Evolutionary conservation across 2,888 invertebrate genomes (phyloP), one percentile per base, ranked within the genome.

Genomic region (Pammene aurita): DNA sequence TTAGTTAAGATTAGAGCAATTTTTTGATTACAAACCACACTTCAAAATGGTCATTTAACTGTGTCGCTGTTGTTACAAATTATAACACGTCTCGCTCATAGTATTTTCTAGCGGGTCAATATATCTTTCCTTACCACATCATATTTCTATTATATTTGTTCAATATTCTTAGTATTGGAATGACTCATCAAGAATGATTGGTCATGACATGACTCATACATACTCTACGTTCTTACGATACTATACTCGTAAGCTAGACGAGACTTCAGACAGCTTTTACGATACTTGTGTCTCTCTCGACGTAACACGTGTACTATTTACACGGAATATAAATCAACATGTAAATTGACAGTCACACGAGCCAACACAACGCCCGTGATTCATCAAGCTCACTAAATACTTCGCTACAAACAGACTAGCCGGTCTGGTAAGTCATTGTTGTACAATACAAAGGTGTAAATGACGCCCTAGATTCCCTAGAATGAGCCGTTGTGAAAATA

Each of bases 291-390:
- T 16, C 41, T n/a, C 7, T 16, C 41, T n/a, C 7, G 7, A 18
- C 42, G n/a, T 34, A 44, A 18, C 44, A 44, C 58, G 9, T 44
- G 26, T 44, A 42, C 26, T 26, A n/a, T 44, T 5, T 18, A 42
- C 44, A 34, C 58, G 18, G 50, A 41, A 41, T 38, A 61, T 61
- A 61, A 60, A 46, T 60, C 46, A 35, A 35, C 14, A 56, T 56
- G 10, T 48, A 61, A 61, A 50, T 48, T 61, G 61, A 50, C 60
- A 46, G 41, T 48, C 13, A 14, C 48, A 62, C 58, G 55, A 55
- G 35, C 48, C 13, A 26, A 62, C 46, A 38, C 48, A 62, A 54
- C 34, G 50, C 50, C 18, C 26, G 26, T n/a, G 18, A 50, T 50
- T 50, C 18, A 18, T 50, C 11, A 18, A 13, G 50, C 18, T 50